Evolutionary conservation across 2,888 invertebrate genomes (phyloP).

Genomic region (Andrena haemorrhoa): DNA sequence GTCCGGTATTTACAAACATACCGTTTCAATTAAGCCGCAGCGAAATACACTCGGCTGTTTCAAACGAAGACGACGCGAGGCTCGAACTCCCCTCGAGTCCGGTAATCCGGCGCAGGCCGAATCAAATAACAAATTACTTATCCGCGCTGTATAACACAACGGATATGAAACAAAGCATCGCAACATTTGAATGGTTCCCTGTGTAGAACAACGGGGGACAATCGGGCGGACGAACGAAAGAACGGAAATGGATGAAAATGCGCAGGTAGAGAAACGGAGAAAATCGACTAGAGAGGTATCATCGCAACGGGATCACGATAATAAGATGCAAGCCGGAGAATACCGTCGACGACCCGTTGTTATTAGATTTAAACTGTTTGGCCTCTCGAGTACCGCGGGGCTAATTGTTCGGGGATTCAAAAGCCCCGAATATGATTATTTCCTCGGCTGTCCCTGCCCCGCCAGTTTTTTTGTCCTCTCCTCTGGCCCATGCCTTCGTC

Average conservation of each 20-base stretch:
- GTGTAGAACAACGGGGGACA: neutral
- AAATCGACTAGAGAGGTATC: slow-evolving; percentile 9
- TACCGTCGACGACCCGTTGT: slow-evolving; percentile 63
- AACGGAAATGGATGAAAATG: too few relatives aligned
- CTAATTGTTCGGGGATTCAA: slow-evolving; percentile 76
- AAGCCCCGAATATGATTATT: slow-evolving; percentile 72
- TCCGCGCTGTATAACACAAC: neutral
- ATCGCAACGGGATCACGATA: slow-evolving; percentile 40
- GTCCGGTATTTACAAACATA: neutral
- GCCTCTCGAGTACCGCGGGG: slow-evolving; percentile 64
- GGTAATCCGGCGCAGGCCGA: neutral
- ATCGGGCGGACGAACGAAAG: too few relatives aligned
- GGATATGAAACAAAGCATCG: neutral
- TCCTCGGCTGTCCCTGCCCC: slow-evolving; percentile 20
- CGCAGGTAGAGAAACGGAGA: neutral
- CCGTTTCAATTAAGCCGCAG: neutral
- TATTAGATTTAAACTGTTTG: slow-evolving; percentile 80
- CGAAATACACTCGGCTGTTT: neutral
- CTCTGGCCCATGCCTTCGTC: slow-evolving; percentile 15
- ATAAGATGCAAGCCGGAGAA: slow-evolving; percentile 46
- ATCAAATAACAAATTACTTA: neutral
- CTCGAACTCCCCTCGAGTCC: neutral
- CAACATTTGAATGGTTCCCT: neutral
- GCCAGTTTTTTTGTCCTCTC: too few relatives aligned
- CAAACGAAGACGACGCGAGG: neutral